Evolutionary conservation across 1,140 invertebrate genomes (phyloP).

Genomic region (Wasmannia auropunctata): DNA sequence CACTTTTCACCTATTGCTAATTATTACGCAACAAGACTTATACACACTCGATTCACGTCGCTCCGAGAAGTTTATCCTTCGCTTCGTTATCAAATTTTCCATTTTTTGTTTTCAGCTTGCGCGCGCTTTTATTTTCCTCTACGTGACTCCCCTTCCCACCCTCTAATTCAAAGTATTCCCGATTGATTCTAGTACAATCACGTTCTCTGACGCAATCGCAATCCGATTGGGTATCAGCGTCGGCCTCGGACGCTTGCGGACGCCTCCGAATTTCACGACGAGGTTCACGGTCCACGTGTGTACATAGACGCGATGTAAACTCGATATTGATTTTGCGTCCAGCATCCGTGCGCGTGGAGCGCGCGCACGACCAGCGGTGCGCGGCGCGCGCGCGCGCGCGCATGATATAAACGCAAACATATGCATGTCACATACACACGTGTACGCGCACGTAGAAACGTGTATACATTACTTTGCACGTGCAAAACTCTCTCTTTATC

Average conservation of each 20-base stretch:
- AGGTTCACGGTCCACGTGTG: slow-evolving; percentile 71
- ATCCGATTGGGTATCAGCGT: slow-evolving; percentile 1
- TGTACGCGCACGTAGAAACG: no score
- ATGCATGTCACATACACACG: background rate
- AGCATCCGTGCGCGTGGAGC: slow-evolving; percentile 71
- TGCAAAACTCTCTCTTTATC: slow-evolving; percentile 32
- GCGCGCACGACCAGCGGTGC: slow-evolving; percentile 42
- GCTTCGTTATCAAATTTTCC: background rate
- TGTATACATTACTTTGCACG: slow-evolving; percentile 24
- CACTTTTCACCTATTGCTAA: background rate
- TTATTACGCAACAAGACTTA: background rate
- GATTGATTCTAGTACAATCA: background rate
- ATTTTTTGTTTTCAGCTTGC: background rate
- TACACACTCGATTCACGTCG: background rate
- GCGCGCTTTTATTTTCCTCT: background rate
- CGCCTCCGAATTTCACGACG: slow-evolving; percentile 15
- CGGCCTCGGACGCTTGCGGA: background rate
- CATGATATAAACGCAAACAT: slow-evolving; percentile 9
- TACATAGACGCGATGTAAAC: slow-evolving; percentile 71
- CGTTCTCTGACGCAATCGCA: slow-evolving; percentile 23
- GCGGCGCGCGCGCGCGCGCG: slow-evolving; percentile 31
- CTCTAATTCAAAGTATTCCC: background rate
- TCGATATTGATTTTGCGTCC: slow-evolving; percentile 79
- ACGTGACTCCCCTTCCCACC: no score
- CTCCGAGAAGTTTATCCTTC: background rate